Conservation (phyloP, 37 sponge, comb jelly and placozoan genomes). For the Theonella swinhoei region DNA sequence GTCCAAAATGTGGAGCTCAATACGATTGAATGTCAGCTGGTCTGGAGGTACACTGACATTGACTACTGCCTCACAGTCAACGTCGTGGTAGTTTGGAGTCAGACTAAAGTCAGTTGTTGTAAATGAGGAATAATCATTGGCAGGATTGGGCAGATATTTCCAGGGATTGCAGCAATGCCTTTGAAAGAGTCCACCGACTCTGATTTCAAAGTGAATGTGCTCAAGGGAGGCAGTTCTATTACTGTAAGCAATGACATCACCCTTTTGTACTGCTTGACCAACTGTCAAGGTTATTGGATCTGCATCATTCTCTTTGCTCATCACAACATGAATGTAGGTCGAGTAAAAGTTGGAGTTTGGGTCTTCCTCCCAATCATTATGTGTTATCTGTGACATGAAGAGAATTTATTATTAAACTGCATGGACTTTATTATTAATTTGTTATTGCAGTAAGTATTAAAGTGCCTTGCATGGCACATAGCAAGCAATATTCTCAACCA, state of each 20-base stretch:
- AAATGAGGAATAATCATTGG: constrained; percentile 4
- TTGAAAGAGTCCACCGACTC: not conserved
- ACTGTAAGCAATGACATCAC: not conserved
- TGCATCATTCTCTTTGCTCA: not conserved
- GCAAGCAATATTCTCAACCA: too few species aligned
- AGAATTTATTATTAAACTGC: too few species aligned
- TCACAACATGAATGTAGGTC: constrained; percentile 18
- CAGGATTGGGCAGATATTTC: constrained; percentile 8
- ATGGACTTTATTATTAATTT: too few species aligned
- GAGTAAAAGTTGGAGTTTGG: not conserved
- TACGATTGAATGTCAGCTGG: constrained; percentile 4
- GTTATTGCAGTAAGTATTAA: too few species aligned
- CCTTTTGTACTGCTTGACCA: not conserved
- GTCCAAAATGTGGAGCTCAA: constrained; percentile 8
- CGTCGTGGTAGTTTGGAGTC: not conserved
- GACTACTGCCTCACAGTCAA: not conserved
- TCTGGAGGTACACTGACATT: constrained; percentile 9
- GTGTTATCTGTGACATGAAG: not conserved
- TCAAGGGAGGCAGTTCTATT: not conserved
- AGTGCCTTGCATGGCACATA: too few species aligned
- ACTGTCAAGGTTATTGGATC: not conserved
- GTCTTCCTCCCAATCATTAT: constrained; percentile 1
- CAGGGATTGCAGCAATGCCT: constrained; percentile 11
- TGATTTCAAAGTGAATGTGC: constrained; percentile 16
- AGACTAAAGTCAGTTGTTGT: not conserved